These are phyloP conservation scores for Globodera rostochiensis DNA, from an alignment of 1,140 invertebrate species.

Conservation along the genomic window DNA sequence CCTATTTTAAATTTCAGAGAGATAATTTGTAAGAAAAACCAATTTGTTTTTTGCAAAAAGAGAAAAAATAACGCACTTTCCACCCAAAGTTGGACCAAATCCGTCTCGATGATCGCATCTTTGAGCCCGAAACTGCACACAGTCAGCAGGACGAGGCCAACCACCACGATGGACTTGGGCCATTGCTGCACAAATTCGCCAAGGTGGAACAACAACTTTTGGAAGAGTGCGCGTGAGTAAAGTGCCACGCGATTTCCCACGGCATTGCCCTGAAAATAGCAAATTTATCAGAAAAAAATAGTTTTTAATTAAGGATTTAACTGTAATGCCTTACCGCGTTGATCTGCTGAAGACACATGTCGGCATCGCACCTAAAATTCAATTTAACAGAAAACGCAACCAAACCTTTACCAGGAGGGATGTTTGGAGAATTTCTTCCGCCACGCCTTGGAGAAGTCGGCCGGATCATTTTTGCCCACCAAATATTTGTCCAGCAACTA, in stretches of 20 bases:
- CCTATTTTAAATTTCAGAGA: not conserved
- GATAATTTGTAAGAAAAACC: not conserved
- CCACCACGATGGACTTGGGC: constrained; percentile 51
- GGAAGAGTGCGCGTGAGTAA: constrained; percentile 62
- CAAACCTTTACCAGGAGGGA: constrained; percentile 52
- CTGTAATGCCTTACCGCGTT: constrained; percentile 42
- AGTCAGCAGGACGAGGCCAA: constrained; percentile 52
- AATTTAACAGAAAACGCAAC: not conserved
- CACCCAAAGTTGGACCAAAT: constrained; percentile 64
- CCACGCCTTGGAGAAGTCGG: constrained; percentile 59
- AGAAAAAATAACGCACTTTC: constrained; percentile 50
- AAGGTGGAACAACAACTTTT: constrained; percentile 51
- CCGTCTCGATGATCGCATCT: constrained; percentile 62
- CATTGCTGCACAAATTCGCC: constrained; percentile 55
- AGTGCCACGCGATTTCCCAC: constrained; percentile 57
- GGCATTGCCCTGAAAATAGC: constrained; percentile 57
- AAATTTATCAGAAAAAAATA: constrained; percentile 9
- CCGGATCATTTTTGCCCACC: constrained; percentile 60
- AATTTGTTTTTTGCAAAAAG: not conserved
- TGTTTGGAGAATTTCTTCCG: constrained; percentile 61
- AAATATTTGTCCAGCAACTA: constrained; percentile 57
- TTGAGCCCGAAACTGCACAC: constrained; percentile 54
- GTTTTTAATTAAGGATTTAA: not conserved
- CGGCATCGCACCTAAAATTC: constrained; percentile 54
- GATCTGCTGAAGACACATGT: constrained; percentile 64